Evolutionary conservation across 2,888 invertebrate species (phyloP), one percentile per base, ranked within the genome.

Genomic region (Zelleria hepariella): DNA sequence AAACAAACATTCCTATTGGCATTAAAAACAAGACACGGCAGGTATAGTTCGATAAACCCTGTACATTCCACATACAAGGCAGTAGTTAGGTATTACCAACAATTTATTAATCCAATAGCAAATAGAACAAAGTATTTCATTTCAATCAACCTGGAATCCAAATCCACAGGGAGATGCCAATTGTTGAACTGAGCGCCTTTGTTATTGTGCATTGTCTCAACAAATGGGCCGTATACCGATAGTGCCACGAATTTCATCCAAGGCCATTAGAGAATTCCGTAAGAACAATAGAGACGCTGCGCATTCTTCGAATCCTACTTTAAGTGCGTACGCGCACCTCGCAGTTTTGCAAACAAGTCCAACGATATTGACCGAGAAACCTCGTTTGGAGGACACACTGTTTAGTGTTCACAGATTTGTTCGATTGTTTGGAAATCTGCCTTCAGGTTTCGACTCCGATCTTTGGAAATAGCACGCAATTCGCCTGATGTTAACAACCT

Each of bases 311-410:
- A 26, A 55, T 2, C 55, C 55, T 20, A 21, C 32, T 21, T 55
- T 18, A 25, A 21, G 20, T 8, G 55, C 57, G 47, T 53, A 69
- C 63, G 64, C 70, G 70, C 68, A 68, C 64, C 73, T 76, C 72
- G 68, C 67, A 69, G 63, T 82, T 82, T 82, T 74, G 76, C 73
- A 81, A 82, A 71, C 67, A 32, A 52, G 32, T 61, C 62, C 63
- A 63, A 42, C 69, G 78, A 72, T 80, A 80, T 79, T 82, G 82
- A 83, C 83, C 82, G 80, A 80, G 75, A 78, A 79, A 77, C 70
- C 26, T 27, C 67, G 70, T 71, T 80, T 77, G 68, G 75, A 81
- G 81, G 78, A 76, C 80, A 74, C 63, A 65, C 63, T 77, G 76
- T 78, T 78, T 76, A 55, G 27, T 42, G 32, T 20, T 55, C 32